Conservation (phyloP, 1,140 invertebrate species). For the Melitaea cinxia region DNA sequence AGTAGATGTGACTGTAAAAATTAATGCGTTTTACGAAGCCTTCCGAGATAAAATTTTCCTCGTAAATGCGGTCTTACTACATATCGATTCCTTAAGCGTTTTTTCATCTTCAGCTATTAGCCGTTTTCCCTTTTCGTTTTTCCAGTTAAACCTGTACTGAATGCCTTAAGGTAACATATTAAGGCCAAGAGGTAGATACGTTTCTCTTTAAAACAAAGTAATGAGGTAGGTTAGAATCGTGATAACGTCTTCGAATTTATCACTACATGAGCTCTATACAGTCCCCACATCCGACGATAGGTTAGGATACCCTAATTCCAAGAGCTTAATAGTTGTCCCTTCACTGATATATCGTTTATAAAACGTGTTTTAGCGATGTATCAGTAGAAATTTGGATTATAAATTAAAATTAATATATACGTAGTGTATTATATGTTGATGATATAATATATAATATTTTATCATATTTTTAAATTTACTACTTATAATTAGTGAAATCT, state of each 20-base stretch:
- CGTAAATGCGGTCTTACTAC: neutral
- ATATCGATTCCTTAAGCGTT: neutral
- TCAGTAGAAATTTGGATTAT: neutral
- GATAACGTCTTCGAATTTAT: conserved; percentile 7
- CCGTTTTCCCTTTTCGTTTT: neutral
- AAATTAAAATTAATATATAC: neutral
- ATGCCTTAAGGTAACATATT: neutral
- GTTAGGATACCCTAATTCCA: neutral
- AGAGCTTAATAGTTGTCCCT: neutral
- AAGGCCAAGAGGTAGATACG: neutral
- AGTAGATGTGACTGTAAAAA: too few relatives aligned
- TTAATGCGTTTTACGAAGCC: too few relatives aligned
- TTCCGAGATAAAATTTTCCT: neutral
- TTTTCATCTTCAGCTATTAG: neutral
- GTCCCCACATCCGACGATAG: neutral
- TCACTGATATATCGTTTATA: neutral
- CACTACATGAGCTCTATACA: neutral
- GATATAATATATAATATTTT: too few relatives aligned
- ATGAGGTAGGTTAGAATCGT: neutral
- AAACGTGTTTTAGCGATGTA: neutral
- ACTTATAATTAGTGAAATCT: too few relatives aligned
- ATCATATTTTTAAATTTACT: too few relatives aligned
- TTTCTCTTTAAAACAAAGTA: conserved; percentile 4
- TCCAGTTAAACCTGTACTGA: neutral
- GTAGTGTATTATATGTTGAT: too few relatives aligned